A percentile compares a stretch with the other conserved stretches of the same genome.
phyloP scores from a whole-genome alignment of 2,888 invertebrate species.

The Volucella zonaria region DNA sequence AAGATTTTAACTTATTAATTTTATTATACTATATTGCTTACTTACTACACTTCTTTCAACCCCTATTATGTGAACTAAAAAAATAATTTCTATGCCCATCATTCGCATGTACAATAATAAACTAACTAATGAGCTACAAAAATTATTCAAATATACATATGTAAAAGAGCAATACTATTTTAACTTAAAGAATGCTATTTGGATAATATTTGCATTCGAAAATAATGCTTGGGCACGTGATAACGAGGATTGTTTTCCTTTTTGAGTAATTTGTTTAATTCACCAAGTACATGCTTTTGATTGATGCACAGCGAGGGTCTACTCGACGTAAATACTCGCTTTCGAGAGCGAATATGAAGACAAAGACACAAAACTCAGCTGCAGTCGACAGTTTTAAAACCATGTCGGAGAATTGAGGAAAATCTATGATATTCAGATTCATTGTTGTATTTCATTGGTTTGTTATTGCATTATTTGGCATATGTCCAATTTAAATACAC shows the following conservation, averaged over 20 bases:
- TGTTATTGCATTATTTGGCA: slow-evolving; percentile 36
- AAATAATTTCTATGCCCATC: too few relatives aligned
- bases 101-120: too few relatives aligned
- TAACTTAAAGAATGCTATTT: background rate
- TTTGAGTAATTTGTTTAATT: slow-evolving; percentile 15
- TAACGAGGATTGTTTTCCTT: background rate
- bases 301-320: slow-evolving; percentile 63
- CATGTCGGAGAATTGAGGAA: slow-evolving; percentile 38
- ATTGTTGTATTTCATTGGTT: slow-evolving; percentile 54
- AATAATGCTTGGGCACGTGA: slow-evolving; percentile 15
- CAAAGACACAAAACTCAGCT: slow-evolving; percentile 40
- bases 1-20: too few relatives aligned
- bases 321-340: slow-evolving; percentile 3
- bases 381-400: slow-evolving; percentile 69
- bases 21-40: too few relatives aligned
- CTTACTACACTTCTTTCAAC: too few relatives aligned
- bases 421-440: slow-evolving; percentile 37
- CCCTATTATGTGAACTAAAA: too few relatives aligned
- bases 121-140: too few relatives aligned
- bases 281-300: slow-evolving; percentile 40
- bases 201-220: background rate
- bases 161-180: background rate
- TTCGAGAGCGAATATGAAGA: slow-evolving; percentile 20
- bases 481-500: slow-evolving; percentile 21
- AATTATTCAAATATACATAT: too few relatives aligned